phyloP scores from a whole-genome alignment of 2,888 invertebrate genomes.

The Isotomurus palustris region DNA sequence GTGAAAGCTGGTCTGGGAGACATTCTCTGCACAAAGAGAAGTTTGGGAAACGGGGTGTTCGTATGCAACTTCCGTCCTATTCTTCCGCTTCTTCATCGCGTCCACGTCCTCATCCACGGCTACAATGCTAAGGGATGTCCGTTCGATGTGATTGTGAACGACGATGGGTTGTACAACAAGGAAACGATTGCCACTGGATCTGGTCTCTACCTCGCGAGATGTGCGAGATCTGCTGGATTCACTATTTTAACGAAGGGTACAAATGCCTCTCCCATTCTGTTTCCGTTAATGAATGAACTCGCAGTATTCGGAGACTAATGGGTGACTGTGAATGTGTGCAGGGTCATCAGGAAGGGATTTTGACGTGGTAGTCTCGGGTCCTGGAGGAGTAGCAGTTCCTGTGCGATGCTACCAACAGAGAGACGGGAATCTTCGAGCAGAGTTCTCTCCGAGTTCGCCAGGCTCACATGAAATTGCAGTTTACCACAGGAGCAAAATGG shows the following conservation, averaged over 20 bases:
- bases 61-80: constrained; percentile 85
- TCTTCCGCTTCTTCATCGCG: constrained; percentile 77
- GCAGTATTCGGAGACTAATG: no score
- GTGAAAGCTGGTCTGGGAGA: constrained; percentile 76
- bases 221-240: constrained; percentile 43
- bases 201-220: constrained; percentile 43
- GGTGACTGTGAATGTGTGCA: no score
- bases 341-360: constrained; percentile 65
- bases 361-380: constrained; percentile 83
- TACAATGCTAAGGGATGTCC: constrained; percentile 58
- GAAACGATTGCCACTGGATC: constrained; percentile 43
- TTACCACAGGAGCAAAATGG: constrained; percentile 79
- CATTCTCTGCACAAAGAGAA: constrained; percentile 74
- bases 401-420: constrained; percentile 94
- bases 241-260: constrained; percentile 45
- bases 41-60: constrained; percentile 66
- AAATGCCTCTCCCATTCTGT: neutral
- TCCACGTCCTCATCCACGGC: constrained; percentile 81
- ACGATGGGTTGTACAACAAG: constrained; percentile 40
- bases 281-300: neutral
- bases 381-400: constrained; percentile 68
- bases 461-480: constrained; percentile 69
- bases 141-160: constrained; percentile 43
- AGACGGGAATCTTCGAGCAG: constrained; percentile 89
- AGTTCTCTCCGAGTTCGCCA: constrained; percentile 58